phyloP scores from a whole-genome alignment of 2,797 vertebrate genomes.

The Streptopelia turtur region DNA sequence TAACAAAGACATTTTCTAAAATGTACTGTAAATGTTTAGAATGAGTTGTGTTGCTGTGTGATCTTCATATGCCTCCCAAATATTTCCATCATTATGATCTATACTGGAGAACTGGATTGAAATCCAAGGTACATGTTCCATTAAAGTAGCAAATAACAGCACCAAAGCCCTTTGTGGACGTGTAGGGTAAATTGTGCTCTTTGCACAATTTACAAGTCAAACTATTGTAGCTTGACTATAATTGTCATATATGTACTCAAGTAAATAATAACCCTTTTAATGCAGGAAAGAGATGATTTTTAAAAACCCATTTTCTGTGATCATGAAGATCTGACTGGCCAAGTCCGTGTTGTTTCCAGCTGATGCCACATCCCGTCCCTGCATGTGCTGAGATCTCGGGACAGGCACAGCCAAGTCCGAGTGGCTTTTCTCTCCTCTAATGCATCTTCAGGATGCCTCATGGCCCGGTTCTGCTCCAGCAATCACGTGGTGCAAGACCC shows the following conservation, averaged over 20 bases:
- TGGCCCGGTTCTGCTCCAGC: accelerated
- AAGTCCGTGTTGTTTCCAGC: not conserved
- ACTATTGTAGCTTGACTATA: accelerated
- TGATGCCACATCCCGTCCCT: accelerated
- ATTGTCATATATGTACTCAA: not conserved
- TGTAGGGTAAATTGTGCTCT: not conserved
- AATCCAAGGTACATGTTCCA: not conserved
- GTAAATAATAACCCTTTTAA: not conserved
- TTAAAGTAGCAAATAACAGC: not conserved
- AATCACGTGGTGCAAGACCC: accelerated
- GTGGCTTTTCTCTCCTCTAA: not conserved
- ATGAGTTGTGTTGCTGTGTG: not conserved
- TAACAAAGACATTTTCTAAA: not conserved
- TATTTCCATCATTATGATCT: not conserved
- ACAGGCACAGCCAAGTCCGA: not conserved
- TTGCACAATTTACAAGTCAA: not conserved
- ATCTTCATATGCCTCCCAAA: not conserved
- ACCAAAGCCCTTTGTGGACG: not conserved
- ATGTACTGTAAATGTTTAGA: not conserved
- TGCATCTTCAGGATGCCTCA: accelerated
- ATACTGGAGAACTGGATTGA: not conserved
- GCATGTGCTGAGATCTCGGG: not conserved
- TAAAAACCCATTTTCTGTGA: not conserved
- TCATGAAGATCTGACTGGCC: not conserved
- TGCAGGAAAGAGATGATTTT: accelerated